Base-by-base conservation (phyloP, 2,797 vertebrate genomes). In the Enteromius mattozi region DNA sequence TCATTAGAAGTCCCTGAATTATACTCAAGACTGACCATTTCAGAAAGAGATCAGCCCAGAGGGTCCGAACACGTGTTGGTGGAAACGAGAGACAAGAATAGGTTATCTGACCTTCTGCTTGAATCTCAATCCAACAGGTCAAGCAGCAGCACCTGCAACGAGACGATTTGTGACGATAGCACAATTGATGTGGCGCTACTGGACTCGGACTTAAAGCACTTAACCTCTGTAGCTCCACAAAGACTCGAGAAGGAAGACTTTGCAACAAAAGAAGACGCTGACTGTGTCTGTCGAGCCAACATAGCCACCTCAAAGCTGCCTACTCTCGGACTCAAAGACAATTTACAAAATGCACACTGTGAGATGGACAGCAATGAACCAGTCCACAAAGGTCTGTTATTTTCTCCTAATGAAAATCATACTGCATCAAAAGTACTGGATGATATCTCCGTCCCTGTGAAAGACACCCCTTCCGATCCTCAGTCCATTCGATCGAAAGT, bases 401-500 rank as follows among this genome's bases (percentile, higher is more conserved):
- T 89, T 82, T 88, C 91, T 30, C 90, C 91, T 59, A 61, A 85
- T 49, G 78, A 51, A 70, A 80, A 70, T 63, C 59, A 85, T 9
- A 10, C 33, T 45, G 86, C 89, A 82, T 85, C 87, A 81, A 90
- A 84, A 86, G 91, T 90, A 19, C 77, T 78, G 0, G 88, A 40
- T 0, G 92, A 94, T 7, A 74, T 90, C n/a, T 89, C 91, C 0
- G 78, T 88, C 61, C 92, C 91, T 0, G 94, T 92, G 90, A 92
- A 81, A 40, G 94, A 81, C 86, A 37, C 77, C 37, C 89, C 92
- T 17, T 81, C 81, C 47, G 93, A 94, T 70, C 88, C 90, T 49
- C 87, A 92, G 82, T 90, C 92, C 12, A 94, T 92, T 37, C 93
- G 94, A 90, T 94, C 95, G 80, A 84, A 93, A 12, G 92, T 95